phyloP scores from a whole-genome alignment of 2,113 vertebrate species.

The Microtus montanus region DNA sequence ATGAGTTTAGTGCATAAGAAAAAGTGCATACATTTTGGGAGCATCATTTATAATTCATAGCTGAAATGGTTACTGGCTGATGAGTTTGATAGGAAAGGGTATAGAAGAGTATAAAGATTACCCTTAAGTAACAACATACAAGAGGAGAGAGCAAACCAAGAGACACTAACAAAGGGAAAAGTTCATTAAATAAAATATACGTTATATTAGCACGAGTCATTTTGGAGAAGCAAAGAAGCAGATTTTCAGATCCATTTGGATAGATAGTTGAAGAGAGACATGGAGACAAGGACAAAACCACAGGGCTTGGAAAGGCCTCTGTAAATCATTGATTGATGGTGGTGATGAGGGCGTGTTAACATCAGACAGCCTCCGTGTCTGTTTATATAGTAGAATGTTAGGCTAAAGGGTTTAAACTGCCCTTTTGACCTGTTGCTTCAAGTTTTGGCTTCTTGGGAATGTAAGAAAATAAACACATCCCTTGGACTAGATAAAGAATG shows the following conservation, averaged over 20 bases:
- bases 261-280: conserved; percentile 38
- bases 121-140: not conserved
- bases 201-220: not conserved
- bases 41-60: not conserved
- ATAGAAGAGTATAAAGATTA: not conserved
- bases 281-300: conserved; percentile 51
- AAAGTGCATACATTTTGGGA: not conserved
- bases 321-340: conserved; percentile 36
- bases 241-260: not conserved
- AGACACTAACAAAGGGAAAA: not conserved
- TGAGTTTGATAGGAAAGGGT: not conserved
- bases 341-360: conserved; percentile 4
- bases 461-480: conserved; percentile 58
- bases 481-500: conserved; percentile 8
- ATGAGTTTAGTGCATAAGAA: conserved; percentile 15
- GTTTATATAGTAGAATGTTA: conserved; percentile 71
- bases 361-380: conserved; percentile 66
- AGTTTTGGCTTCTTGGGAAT: conserved; percentile 63
- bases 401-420: conserved; percentile 68
- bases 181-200: not conserved
- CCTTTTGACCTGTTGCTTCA: conserved; percentile 68
- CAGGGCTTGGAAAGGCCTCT: conserved; percentile 53
- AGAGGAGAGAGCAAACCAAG: not conserved
- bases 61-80: conserved; percentile 24
- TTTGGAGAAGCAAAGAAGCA: not conserved